Conservation (phyloP, 2,888 invertebrate species). For the Megastigmus dorsalis region DNA sequence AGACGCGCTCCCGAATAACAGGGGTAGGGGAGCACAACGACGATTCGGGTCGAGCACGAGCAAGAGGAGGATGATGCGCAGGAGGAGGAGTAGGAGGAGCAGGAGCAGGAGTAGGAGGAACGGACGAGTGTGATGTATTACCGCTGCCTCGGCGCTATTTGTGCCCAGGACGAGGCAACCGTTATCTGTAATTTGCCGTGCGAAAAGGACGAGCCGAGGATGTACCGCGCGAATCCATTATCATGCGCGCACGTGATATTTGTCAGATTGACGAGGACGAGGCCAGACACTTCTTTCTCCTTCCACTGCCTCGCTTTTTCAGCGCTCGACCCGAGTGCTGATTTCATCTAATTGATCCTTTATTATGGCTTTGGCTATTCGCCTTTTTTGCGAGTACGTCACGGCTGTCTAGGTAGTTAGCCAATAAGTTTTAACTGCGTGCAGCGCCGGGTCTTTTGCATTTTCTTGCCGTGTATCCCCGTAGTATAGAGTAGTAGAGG, state of each 20-base stretch:
- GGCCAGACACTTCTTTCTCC: no score
- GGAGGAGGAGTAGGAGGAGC: not conserved
- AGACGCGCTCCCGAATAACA: not conserved
- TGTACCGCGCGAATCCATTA: conserved; percentile 29
- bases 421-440: no score
- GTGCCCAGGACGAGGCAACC: conserved; percentile 11
- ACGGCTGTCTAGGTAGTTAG: no score
- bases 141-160: conserved; percentile 20
- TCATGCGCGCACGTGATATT: conserved; percentile 10
- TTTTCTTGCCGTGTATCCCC: no score
- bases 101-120: not conserved
- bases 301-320: no score
- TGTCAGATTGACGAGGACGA: conserved; percentile 27
- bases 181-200: conserved; percentile 29
- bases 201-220: conserved; percentile 14
- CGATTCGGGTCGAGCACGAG: not conserved
- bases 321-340: no score
- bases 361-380: no score
- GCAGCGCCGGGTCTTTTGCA: no score
- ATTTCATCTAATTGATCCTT: no score
- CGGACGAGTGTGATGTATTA: conserved; percentile 43
- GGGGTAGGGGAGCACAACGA: no score
- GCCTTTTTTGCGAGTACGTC: no score
- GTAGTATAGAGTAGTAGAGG: no score
- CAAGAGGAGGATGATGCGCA: not conserved